Percentiles rank a stretch among this genome's conserved stretches.
Conservation (phyloP, 1,140 invertebrate species). For the Phymorhynchus buccinoides region DNA sequence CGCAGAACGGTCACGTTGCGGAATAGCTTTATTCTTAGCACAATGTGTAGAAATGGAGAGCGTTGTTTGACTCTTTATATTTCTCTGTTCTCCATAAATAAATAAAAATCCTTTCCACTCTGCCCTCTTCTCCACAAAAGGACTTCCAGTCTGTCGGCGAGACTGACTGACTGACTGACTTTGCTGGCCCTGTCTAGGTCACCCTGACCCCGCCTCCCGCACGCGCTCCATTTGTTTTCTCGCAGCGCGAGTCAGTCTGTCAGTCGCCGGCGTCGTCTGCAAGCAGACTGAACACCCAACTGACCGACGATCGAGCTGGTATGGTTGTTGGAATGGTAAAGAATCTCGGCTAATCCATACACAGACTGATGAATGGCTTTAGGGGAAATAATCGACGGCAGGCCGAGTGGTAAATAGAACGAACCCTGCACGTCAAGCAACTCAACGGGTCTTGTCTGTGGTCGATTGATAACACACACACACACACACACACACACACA, state of each 20-base stretch:
- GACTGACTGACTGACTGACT: not conserved
- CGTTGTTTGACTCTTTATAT: too few relatives aligned
- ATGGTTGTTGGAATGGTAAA: too few relatives aligned
- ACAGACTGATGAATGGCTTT: not conserved
- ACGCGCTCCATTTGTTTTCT: not conserved
- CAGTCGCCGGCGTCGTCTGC: not conserved
- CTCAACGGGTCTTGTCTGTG: too few relatives aligned
- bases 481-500: too few relatives aligned
- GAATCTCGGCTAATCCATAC: not conserved
- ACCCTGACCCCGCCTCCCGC: not conserved
- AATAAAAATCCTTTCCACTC: too few relatives aligned
- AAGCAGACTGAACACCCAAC: not conserved
- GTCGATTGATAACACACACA: too few relatives aligned
- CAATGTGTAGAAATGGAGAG: too few relatives aligned
- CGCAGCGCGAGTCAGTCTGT: not conserved
- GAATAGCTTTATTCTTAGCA: too few relatives aligned
- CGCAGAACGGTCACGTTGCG: too few relatives aligned
- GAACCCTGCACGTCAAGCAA: not conserved
- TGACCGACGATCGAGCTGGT: not conserved
- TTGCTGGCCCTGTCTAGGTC: not conserved
- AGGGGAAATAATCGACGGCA: not conserved
- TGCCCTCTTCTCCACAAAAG: too few relatives aligned
- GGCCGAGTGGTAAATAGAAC: not conserved
- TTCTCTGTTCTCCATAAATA: too few relatives aligned
- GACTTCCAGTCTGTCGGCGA: not conserved